Percentiles rank a stretch among this genome's conserved stretches.
phyloP scores from a whole-genome alignment of 2,797 vertebrate genomes.

The Phyllotis vaccarum region DNA sequence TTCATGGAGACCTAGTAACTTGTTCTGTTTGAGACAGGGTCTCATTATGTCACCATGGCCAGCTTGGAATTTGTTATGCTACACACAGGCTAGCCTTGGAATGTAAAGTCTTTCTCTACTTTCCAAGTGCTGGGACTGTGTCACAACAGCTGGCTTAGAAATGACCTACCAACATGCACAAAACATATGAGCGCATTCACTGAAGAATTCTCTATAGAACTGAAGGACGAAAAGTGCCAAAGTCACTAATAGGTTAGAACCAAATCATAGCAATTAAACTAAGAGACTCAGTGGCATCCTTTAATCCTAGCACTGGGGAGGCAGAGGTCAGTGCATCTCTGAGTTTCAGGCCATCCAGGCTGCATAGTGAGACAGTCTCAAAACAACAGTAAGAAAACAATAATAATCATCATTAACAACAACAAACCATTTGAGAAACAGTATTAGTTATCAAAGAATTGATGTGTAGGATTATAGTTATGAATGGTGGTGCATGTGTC shows the following conservation, averaged over 20 bases:
- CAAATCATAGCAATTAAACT: neutral
- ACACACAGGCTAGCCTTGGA: neutral
- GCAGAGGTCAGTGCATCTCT: neutral
- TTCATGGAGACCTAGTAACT: neutral
- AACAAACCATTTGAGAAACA: neutral
- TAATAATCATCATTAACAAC: neutral
- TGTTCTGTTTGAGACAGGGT: neutral
- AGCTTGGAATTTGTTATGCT: neutral
- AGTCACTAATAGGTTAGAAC: neutral
- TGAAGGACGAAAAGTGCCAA: neutral
- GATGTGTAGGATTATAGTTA: too few relatives aligned
- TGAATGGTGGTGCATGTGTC: neutral
- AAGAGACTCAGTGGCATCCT: neutral
- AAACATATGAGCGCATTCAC: neutral
- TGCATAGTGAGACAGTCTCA: neutral
- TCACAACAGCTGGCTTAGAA: neutral
- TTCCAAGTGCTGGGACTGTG: neutral
- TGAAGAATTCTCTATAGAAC: neutral
- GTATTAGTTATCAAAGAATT: neutral
- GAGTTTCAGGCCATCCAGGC: neutral
- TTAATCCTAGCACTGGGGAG: neutral
- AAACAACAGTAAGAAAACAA: neutral
- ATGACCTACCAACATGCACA: neutral
- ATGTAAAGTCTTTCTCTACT: neutral
- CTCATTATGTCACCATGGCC: neutral